Base-by-base conservation (phyloP, 2,113 vertebrate genomes). In the Rousettus leschenaultii region DNA sequence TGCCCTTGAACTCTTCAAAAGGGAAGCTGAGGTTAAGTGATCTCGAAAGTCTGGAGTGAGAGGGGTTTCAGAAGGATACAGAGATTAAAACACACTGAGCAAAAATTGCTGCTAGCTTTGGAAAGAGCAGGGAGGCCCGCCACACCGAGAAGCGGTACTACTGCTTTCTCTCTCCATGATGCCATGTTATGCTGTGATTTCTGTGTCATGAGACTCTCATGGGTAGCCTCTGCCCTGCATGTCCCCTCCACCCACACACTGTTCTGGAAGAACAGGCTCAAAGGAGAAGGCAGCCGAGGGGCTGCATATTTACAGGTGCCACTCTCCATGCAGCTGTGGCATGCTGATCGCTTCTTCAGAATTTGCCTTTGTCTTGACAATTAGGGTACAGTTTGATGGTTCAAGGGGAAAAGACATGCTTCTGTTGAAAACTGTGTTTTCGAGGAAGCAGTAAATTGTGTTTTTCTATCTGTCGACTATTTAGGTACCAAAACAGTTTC, bases 391-490 rank as follows among this genome's bases (percentile, higher is more conserved):
- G 5, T 22, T 48, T 8, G 6, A n/a, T 68, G 10, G 4, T 53
- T 77, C 48, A 8, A 13, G 88, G 45, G 61, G 48, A 63, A 78
- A 73, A 78, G 51, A 33, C 43, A 73, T 28, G 11, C 61, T 78
- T 74, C 66, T 61, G 13, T 18, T 75, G 16, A 79, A 85, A 85
- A 55, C 5, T 21, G 48, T 33, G 3, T 66, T 68, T 94, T 40
- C n/a, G n/a, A 18, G 59, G 38, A 59, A 80, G 6, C 11, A 59
- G 53, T 14, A 35, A 75, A 68, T 28, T 28, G 7, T 80, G 79
- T n/a, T 73, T 84, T 74, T 86, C 38, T 89, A 85, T 55, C 40
- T 16, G 4, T 89, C 77, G 63, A 71, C 19, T 57, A 51, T 86
- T 30, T 40, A 16, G 14, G 33, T 66, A 7, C n/a, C 65, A 61